Evolutionary conservation across 2,113 vertebrate genomes (phyloP).

Genomic region (Notechis scutatus): DNA sequence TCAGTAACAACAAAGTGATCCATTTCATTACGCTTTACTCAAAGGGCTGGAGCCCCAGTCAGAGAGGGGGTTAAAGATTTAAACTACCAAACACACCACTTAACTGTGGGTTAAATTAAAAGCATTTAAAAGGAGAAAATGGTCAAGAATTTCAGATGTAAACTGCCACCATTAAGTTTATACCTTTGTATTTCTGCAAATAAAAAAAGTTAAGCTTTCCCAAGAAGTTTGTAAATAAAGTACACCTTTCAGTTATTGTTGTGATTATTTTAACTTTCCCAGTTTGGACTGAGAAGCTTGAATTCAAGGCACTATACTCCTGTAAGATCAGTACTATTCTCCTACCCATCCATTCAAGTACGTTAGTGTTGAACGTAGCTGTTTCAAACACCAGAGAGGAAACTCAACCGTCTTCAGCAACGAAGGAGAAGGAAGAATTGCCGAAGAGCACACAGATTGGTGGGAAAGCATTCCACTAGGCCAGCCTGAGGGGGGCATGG

Average conservation of each 20-base stretch:
- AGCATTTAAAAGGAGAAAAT: slow-evolving; percentile 70
- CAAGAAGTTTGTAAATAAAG: slow-evolving; percentile 62
- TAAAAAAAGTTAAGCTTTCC: slow-evolving; percentile 49
- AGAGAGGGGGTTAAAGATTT: slow-evolving; percentile 8
- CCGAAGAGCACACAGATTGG: slow-evolving; percentile 24
- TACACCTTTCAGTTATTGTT: slow-evolving; percentile 60
- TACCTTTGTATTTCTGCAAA: slow-evolving; percentile 40
- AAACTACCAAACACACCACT: slow-evolving; percentile 21
- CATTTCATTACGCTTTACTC: slow-evolving; percentile 3
- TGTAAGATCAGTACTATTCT: slow-evolving; percentile 66
- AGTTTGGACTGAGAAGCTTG: slow-evolving; percentile 68
- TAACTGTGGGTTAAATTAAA: slow-evolving; percentile 54
- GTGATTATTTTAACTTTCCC: slow-evolving; percentile 63
- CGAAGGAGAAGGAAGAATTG: slow-evolving; percentile 44
- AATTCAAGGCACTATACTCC: slow-evolving; percentile 89
- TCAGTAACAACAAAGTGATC: slow-evolving; percentile 25
- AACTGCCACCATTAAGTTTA: slow-evolving; percentile 22
- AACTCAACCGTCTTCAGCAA: slow-evolving; percentile 66
- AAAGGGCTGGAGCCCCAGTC: not conserved
- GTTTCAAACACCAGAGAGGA: slow-evolving; percentile 49
- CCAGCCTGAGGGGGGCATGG: slow-evolving; percentile 61
- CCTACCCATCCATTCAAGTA: slow-evolving; percentile 64
- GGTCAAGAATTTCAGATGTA: slow-evolving; percentile 45
- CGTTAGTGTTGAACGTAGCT: slow-evolving; percentile 43
- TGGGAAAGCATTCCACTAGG: slow-evolving; percentile 73